A percentile compares a stretch with the other conserved stretches of the same genome.
Conservation (phyloP, 1,140 invertebrate species). For the Battus philenor region DNA sequence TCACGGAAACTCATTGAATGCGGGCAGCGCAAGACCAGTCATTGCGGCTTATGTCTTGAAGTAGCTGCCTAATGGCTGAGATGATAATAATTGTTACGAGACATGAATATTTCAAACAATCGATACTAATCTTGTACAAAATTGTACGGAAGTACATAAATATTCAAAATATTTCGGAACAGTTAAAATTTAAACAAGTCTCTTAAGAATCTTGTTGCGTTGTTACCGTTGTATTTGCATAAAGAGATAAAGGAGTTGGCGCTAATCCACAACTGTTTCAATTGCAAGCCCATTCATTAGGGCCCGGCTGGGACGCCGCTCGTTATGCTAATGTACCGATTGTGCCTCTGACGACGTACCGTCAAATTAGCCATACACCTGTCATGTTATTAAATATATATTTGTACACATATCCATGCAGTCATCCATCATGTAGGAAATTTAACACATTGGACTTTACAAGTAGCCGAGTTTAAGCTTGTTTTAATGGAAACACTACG, state of each 20-base stretch:
- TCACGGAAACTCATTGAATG: too few relatives aligned
- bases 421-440: slow-evolving; percentile 9
- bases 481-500: slow-evolving; percentile 4
- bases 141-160: background rate
- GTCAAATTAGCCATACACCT: slow-evolving; percentile 17
- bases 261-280: slow-evolving; percentile 53
- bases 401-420: slow-evolving; percentile 9
- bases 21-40: too few relatives aligned
- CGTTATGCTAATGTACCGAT: slow-evolving; percentile 47
- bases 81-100: too few relatives aligned
- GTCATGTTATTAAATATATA: slow-evolving; percentile 15
- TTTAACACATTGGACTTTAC: slow-evolving; percentile 2
- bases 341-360: slow-evolving; percentile 21
- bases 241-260: slow-evolving; percentile 43
- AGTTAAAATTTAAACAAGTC: background rate
- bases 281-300: slow-evolving; percentile 49
- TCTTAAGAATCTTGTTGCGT: slow-evolving; percentile 12
- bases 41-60: too few relatives aligned
- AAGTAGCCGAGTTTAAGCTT: background rate
- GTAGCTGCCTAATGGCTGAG: too few relatives aligned
- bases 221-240: slow-evolving; percentile 32
- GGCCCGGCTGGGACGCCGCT: slow-evolving; percentile 27
- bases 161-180: background rate
- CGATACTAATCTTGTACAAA: too few relatives aligned
- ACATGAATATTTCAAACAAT: too few relatives aligned